Base-by-base conservation (phyloP, 2,113 vertebrate genomes). In the Phyllostomus hastatus region DNA sequence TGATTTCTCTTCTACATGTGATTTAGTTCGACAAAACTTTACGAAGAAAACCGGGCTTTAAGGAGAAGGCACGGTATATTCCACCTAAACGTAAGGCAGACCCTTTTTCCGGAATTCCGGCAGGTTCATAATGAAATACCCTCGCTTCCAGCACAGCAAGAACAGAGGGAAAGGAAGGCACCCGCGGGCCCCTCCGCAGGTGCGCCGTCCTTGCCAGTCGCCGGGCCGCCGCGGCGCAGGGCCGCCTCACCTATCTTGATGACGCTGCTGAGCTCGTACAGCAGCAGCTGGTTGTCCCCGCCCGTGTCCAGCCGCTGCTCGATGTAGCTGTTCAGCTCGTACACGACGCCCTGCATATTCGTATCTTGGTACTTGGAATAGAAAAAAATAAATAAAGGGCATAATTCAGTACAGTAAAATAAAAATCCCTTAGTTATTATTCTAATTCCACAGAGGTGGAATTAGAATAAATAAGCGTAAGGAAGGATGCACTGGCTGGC, bases 311-410 rank as follows among this genome's bases (percentile, higher is more conserved):
- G 91, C 14, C 99, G 98, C 94, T 99, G 99, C 87, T 99, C 99
- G 98, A 99, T 99, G 97, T 99, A 99, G 98, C 99, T 99, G 98
- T 99, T 99, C 41, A 99, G 98, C 78, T 99, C 99, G 26, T 99
- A 99, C 80, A 99, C 99, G 79, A 99, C 99, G n/a, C 99, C 99
- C 99, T 99, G 99, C 99, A 99, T 99, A 96, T 99, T 99, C 2
- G 99, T 99, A 97, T 99, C 99, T 98, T 99, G 99, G 98, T 99
- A 99, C 99, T 99, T 91, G 95, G 98, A 98, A 98, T 96, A 98
- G 95, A 69, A 90, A 41, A 61, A 72, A 69, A 90, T n/a, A 61
- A 72, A 96, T 0, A 0, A 97, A 72, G 90, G 78, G 4, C 88
- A 72, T 0, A 31, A 87, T 96, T 97, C 48, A 98, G 73, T 88